phyloP scores from a whole-genome alignment of 2,888 invertebrate species.

The Erebia aethiops region DNA sequence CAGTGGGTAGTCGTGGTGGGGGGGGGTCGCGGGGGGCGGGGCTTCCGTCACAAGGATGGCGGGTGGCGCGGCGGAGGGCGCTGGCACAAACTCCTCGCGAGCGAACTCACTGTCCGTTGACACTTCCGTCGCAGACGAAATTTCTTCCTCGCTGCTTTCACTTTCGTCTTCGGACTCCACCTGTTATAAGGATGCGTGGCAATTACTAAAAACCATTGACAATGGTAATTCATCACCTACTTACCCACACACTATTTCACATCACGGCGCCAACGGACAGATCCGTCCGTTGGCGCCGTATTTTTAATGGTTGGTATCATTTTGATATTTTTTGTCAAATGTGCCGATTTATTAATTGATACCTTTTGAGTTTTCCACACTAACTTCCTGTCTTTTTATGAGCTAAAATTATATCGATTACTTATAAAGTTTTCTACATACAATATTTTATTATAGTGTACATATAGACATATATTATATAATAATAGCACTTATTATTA shows the following conservation, averaged over 20 bases:
- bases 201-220: not conserved
- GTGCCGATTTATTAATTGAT: not conserved
- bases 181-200: slow-evolving; percentile 46
- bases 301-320: too few species aligned
- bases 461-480: not conserved
- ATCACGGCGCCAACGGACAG: too few species aligned
- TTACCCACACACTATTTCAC: too few species aligned
- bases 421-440: not conserved
- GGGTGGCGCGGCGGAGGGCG: slow-evolving; percentile 89
- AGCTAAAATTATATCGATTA: slow-evolving; percentile 11
- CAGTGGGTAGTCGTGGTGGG: slow-evolving; percentile 88
- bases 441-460: not conserved
- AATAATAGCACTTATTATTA: not conserved
- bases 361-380: slow-evolving; percentile 54
- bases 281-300: too few species aligned
- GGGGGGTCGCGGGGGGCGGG: slow-evolving; percentile 85
- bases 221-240: not conserved
- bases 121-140: slow-evolving; percentile 95
- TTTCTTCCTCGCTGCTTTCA: slow-evolving; percentile 87
- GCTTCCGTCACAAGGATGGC: slow-evolving; percentile 90
- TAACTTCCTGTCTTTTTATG: slow-evolving; percentile 61
- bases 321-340: too few species aligned
- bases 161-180: slow-evolving; percentile 81
- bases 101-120: slow-evolving; percentile 97
- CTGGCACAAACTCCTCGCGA: slow-evolving; percentile 88